Base-by-base conservation (phyloP, 2,113 vertebrate genomes). In the Rhea pennata region DNA sequence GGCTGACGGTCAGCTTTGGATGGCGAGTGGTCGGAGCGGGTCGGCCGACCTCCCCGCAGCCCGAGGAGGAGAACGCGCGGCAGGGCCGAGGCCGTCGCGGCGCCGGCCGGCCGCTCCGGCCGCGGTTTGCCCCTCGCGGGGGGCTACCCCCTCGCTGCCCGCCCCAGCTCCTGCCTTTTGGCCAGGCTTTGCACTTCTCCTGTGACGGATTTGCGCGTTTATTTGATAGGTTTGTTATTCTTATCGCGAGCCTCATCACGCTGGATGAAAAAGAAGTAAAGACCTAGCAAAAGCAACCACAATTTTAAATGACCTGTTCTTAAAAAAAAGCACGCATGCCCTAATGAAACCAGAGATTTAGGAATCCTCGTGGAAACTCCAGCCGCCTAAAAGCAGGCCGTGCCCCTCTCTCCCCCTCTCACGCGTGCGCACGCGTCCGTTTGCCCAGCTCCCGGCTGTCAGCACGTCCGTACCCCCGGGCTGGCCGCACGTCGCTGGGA, bases 261-360 rank as follows among this genome's bases (percentile, higher is more conserved):
- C 87, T 5, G 82, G 67, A 93, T 83, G 84, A 91, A 85, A 90
- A 92, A 87, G 91, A 36, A 87, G 91, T 2, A 48, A 69, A 90
- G 71, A 74, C 17, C 71, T 56, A 56, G 56, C n/a, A 0, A 69
- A 69, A 9, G 7, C 84, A 88, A 94, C 96, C 82, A 23, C 96
- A 90, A 50, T 87, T 96, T 92, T 44, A 95, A 96, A 96, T 31
- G 75, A 88, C 95, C 94, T 48, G 93, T 88, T 95, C 94, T 91
- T 95, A 80, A 97, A 97, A 97, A 97, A 96, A 95, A 96, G 93
- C 91, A 74, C 89, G 81, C 93, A 92, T 51, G 5, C 91, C 92
- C 92, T 93, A 90, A 94, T 97, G 96, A 96, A 97, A 97, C 87
- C 7, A 93, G 96, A 96, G 96, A 96, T 95, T 96, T 95, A 87